phyloP scores from a whole-genome alignment of 2,113 vertebrate species.

The Morone chrysops region DNA sequence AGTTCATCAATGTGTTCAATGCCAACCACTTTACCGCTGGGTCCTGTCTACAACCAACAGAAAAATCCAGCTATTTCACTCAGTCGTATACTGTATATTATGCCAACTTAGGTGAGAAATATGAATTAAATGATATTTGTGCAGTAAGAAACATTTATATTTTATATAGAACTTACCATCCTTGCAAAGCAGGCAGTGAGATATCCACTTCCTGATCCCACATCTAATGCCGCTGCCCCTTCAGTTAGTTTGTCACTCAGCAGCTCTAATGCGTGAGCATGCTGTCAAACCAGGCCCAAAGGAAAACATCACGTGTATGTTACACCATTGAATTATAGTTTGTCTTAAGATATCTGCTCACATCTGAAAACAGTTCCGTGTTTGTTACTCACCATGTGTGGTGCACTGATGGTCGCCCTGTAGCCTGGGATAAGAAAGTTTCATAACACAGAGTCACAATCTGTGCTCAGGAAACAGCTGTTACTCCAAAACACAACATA shows the following conservation, averaged over 20 bases:
- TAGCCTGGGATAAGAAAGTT: slow-evolving; percentile 83
- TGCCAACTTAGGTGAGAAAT: not conserved
- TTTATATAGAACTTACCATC: slow-evolving; percentile 86
- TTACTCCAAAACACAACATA: not conserved
- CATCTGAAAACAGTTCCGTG: not conserved
- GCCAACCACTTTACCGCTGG: slow-evolving; percentile 88
- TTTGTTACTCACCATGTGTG: slow-evolving; percentile 90
- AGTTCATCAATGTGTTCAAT: slow-evolving; percentile 92
- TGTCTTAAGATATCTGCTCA: not conserved
- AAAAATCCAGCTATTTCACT: slow-evolving; percentile 7
- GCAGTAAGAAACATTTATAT: not conserved
- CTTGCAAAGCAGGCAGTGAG: slow-evolving; percentile 92
- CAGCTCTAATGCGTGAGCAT: slow-evolving; percentile 91
- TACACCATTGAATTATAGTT: not conserved
- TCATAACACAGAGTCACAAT: slow-evolving; percentile 1
- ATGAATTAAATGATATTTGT: not conserved
- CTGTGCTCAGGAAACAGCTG: not conserved
- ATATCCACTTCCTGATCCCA: slow-evolving; percentile 94
- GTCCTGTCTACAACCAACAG: slow-evolving; percentile 81
- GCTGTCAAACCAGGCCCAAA: slow-evolving; percentile 77
- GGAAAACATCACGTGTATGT: not conserved
- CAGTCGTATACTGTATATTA: not conserved
- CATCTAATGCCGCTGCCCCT: slow-evolving; percentile 89
- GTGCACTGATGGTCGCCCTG: slow-evolving; percentile 93
- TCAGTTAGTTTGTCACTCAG: slow-evolving; percentile 89